Base-by-base conservation (phyloP, 1,140 invertebrate species). In the Ceratosolen fusciceps region DNA sequence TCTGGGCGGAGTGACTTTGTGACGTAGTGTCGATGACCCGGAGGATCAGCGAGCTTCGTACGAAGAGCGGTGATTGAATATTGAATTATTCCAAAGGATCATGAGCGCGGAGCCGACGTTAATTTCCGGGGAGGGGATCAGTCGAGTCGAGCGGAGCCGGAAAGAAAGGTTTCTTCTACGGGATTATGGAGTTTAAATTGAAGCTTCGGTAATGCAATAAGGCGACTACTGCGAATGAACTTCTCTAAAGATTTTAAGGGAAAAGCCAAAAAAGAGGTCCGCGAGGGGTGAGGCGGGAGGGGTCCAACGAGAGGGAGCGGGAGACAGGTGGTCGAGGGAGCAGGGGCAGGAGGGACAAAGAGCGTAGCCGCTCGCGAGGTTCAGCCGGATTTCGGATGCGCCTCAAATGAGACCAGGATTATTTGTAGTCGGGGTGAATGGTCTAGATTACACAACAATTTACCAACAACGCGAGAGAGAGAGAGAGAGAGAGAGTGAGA, bases 391-490 rank as follows among this genome's bases (percentile, higher is more conserved):
- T 74, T 52, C 16, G 71, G 58, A 31, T 29, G 14, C 26, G 47
- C 8, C 16, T 12, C 29, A 8, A 47, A 60, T 74, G 72, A 58
- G 21, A 29, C 26, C 56, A 54, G 56, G 72, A 74, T 74, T 74
- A 74, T 74, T 74, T 58, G 31, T 62, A 29, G 34, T 31, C 1
- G 8, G 54, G 34, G 56, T 54, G 29, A 74, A 74, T 74, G 34
- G 34, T n/a, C 72, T 62, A 74, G 34, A 74, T 74, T 74, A 74
- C 72, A 43, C 54, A 60, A 26, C n/a, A 58, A 29, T 47, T 73
- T 73, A 73, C 49, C 71, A 47, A 4, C 19, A 29, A n/a, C 67
- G 29, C 70, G 70, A 72, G 54, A 52, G 26, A 72, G 31, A 72
- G 47, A n/a, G n/a, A n/a, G n/a, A n/a, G n/a, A n/a, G n/a, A n/a